phyloP scores from a whole-genome alignment of 2,797 vertebrate genomes.

The Miopithecus talapoin region DNA sequence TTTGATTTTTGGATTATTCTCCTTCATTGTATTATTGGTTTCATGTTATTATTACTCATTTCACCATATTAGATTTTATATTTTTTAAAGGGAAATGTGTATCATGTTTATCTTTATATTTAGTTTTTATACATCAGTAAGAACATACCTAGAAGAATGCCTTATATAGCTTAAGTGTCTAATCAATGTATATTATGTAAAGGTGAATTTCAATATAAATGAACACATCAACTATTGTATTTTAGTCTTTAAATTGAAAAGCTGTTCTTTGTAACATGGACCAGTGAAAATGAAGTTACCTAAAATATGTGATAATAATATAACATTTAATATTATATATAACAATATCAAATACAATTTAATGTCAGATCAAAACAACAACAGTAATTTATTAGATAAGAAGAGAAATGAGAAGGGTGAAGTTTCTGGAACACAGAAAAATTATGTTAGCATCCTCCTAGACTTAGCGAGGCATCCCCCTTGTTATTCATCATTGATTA shows the following conservation, averaged over 20 bases:
- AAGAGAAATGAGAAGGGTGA: neutral
- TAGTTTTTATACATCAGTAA: neutral
- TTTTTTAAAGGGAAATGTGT: neutral
- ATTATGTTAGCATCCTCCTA: neutral
- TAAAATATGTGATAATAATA: neutral
- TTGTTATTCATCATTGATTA: neutral
- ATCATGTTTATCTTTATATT: neutral
- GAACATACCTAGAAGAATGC: neutral
- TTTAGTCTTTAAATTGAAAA: neutral
- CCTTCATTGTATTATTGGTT: neutral
- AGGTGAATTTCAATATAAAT: slow-evolving; percentile 22
- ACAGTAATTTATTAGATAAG: neutral
- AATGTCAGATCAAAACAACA: neutral
- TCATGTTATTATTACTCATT: neutral
- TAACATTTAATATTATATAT: neutral
- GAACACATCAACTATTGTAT: neutral
- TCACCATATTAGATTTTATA: neutral
- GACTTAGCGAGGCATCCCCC: neutral
- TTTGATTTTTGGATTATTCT: neutral
- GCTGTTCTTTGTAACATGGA: neutral
- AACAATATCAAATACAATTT: neutral
- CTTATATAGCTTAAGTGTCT: neutral
- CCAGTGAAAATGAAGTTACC: neutral
- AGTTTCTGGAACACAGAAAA: neutral
- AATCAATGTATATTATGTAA: neutral